phyloP scores from a whole-genome alignment of 2,888 invertebrate species.

The Heliconius sara region DNA sequence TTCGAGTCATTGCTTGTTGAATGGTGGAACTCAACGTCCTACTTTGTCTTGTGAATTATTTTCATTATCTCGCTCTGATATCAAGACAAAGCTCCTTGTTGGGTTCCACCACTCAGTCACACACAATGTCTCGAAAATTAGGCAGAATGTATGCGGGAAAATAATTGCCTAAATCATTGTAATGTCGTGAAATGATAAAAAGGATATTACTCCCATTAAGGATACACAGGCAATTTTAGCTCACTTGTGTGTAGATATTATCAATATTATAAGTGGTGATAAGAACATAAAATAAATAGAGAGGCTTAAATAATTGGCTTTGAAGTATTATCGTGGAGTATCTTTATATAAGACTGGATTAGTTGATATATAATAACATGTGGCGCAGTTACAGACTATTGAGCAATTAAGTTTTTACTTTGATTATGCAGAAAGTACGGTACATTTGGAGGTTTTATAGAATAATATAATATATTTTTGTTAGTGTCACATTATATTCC shows the following conservation, averaged over 20 bases:
- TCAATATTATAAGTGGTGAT: constrained; percentile 9
- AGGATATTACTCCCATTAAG: neutral
- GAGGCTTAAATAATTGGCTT: constrained; percentile 16
- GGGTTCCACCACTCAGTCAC: too few species aligned
- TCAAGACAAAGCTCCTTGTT: neutral
- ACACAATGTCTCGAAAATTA: too few species aligned
- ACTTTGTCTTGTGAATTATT: neutral
- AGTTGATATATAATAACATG: neutral
- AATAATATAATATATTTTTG: too few species aligned
- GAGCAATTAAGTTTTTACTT: neutral
- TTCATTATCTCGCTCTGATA: neutral
- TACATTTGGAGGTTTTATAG: too few species aligned
- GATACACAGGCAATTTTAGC: neutral
- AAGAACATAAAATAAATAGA: constrained; percentile 6
- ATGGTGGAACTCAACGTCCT: neutral
- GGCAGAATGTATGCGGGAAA: too few species aligned
- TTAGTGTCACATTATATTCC: neutral
- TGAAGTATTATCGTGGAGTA: constrained; percentile 18
- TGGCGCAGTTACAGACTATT: neutral
- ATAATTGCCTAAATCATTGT: neutral
- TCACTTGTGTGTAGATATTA: neutral
- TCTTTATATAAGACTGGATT: constrained; percentile 1
- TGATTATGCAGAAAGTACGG: neutral
- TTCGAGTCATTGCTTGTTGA: too few species aligned
- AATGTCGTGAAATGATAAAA: neutral